Evolutionary conservation across 2,797 vertebrate species (phyloP), one percentile per base, ranked within the genome.

Genomic region (Rhadinocentrus ornatus): DNA sequence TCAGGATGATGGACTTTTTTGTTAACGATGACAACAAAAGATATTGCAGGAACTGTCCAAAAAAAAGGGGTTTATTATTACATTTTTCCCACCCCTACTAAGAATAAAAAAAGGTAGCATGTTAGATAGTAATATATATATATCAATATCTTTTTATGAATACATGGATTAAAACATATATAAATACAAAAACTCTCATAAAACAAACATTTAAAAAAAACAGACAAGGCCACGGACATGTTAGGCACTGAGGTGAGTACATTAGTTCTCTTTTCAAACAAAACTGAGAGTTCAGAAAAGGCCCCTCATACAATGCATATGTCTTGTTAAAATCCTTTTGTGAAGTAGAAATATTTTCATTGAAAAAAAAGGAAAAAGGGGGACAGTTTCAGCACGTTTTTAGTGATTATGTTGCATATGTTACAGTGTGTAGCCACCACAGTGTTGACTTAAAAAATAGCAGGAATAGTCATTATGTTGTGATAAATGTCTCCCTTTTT

Each of bases 11-110:
- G n/a, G 46, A 11, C 18, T 10, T 10, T 20, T 48, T 22, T 20
- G n/a, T 48, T 2, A 52, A 0, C 29, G 39, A 1, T 34, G 39
- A 57, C 44, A 31, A 71, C 55, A 84, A 75, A 27, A 73, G 77
- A 34, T 48, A 55, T 2, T 31, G 53, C 16, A 65, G 69, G 80
- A 80, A 68, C 29, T 89, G 87, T 83, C 53, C 84, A 93, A 94
- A 93, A 94, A 91, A 86, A 70, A 77, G 89, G 87, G 83, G 90
- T 94, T 94, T 94, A 91, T 94, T 87, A 78, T 88, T 50, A 34
- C n/a, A 52, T 67, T 83, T 88, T 88, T 80, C 85, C 86, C 79
- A 86, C 77, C 90, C 89, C 87, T 59, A 57, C 73, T 69, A 83
- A 84, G 78, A 89, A 87, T 88, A 84, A 89, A 88, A n/a, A 88